phyloP scores from a whole-genome alignment of 2,797 vertebrate genomes.

The Aselliscus stoliczkanus region DNA sequence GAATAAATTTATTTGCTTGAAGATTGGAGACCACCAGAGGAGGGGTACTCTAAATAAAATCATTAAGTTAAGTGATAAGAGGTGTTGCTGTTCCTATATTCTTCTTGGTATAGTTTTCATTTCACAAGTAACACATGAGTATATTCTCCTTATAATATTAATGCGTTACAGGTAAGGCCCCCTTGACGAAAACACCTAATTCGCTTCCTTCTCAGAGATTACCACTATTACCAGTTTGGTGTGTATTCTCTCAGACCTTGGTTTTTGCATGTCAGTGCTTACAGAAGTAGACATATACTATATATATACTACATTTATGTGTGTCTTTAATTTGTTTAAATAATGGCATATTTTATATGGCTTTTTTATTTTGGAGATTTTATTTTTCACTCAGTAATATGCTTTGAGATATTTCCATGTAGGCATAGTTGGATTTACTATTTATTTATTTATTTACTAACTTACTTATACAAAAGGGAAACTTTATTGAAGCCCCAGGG shows the following conservation, averaged over 20 bases:
- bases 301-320: background rate
- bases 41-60: background rate
- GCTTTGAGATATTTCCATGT: slow-evolving; percentile 7
- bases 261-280: background rate
- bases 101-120: background rate
- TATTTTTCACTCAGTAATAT: background rate
- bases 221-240: background rate
- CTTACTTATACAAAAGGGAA: too few relatives aligned
- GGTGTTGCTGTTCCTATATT: background rate
- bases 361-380: background rate
- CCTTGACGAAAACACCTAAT: background rate
- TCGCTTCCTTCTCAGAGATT: background rate
- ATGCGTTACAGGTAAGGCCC: background rate
- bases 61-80: background rate
- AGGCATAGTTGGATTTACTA: background rate
- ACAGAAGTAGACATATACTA: too few relatives aligned
- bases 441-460: too few relatives aligned
- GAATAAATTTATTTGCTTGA: background rate
- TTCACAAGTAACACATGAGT: background rate
- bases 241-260: background rate
- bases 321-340: background rate
- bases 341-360: background rate
- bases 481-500: background rate
- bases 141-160: background rate
- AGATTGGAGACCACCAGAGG: background rate